Evolutionary conservation across 1,140 invertebrate genomes (phyloP), one percentile per base, ranked within the genome.

Genomic region (Drosophila gunungcola): DNA sequence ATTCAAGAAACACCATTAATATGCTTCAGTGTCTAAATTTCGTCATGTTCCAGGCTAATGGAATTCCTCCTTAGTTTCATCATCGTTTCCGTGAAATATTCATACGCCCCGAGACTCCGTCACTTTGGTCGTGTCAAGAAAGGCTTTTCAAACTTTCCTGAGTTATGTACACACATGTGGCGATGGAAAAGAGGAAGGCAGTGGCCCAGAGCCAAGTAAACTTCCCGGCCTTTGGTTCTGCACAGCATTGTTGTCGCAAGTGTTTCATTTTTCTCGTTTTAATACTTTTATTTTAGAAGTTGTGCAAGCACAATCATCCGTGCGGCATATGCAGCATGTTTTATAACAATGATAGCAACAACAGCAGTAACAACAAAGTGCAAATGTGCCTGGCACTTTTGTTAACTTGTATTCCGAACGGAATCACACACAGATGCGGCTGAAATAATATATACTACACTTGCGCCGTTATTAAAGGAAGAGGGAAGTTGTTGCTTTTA

Each of bases 251-350:
- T 83, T 83, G 80, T 83, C 74, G 80, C 75, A 83, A 83, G 79
- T 84, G 81, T 76, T 84, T 80, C 55, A 42, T 45, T 56, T 64
- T 57, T 67, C 48, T 58, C 46, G 55, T 61, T 56, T 55, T 55
- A 51, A 60, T 69, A 51, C 48, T 81, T 51, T 58, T 42, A 52
- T 68, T 73, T 65, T 45, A 46, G 54, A 61, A 76, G 64, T 65
- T 81, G 64, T 52, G 79, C 56, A 74, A 78, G 82, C 81, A 76
- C 68, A 85, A 86, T 86, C 57, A 64, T 77, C 54, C 68, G 68
- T 74, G 81, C 60, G 51, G 42, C 67, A 74, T 60, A 56, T 81
- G 74, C 64, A 70, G 82, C 78, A 88, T 78, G 78, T 86, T 83
- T 61, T 75, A 53, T 57, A 72, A 64, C 55, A 68, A 51, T 55